These are phyloP conservation scores for Podarcis siculus DNA, from an alignment of 2,797 vertebrate species.

Conservation along the genomic window DNA sequence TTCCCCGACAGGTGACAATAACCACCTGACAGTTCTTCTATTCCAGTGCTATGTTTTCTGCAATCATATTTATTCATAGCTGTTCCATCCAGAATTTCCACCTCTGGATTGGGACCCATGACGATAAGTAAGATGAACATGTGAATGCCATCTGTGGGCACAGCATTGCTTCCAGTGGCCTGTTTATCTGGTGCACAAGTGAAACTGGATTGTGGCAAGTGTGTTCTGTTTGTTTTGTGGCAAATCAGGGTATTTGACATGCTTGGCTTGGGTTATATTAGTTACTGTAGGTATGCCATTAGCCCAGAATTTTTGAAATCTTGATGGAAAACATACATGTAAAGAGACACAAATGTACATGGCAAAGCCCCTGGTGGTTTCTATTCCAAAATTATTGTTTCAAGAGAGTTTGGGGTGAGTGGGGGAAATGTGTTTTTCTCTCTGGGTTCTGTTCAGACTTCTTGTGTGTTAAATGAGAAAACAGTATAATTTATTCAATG, in stretches of 20 bases:
- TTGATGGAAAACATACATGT: not conserved
- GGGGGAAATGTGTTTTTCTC: not conserved
- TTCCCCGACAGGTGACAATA: not conserved
- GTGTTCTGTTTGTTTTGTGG: not conserved
- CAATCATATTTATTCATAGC: not conserved
- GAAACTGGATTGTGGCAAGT: not conserved
- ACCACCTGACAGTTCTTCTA: not conserved
- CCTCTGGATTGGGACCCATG: too few relatives aligned
- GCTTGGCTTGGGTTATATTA: too few relatives aligned
- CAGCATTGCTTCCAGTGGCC: not conserved
- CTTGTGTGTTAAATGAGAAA: slow-evolving; percentile 17
- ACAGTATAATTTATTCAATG: slow-evolving; percentile 45
- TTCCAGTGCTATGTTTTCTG: not conserved
- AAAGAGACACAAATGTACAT: not conserved
- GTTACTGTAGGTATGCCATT: not conserved
- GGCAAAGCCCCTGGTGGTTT: not conserved
- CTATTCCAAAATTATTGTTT: not conserved
- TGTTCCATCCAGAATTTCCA: not conserved
- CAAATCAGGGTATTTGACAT: not conserved
- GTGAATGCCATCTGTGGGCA: too few relatives aligned
- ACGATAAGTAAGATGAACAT: not conserved
- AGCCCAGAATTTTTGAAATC: not conserved
- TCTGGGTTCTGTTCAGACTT: slow-evolving; percentile 34
- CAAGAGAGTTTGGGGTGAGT: not conserved
- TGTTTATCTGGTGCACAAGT: not conserved